These are phyloP conservation scores for Hymenopus coronatus DNA, from an alignment of 2,888 invertebrate genomes.

Conservation along the genomic window DNA sequence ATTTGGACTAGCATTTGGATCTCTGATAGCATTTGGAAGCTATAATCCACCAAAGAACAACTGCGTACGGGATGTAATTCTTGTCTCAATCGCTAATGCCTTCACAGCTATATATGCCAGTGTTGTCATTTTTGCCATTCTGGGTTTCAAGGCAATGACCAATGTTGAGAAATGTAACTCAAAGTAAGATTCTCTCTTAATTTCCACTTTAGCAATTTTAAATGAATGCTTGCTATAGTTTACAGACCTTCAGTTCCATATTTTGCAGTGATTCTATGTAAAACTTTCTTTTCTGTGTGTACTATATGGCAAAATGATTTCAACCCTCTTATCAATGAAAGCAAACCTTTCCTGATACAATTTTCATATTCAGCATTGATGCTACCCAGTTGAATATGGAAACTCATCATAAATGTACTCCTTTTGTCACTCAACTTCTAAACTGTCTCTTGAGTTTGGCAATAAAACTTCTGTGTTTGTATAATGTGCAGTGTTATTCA, in stretches of 20 bases:
- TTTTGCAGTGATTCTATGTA: not conserved
- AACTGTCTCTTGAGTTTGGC: too few species aligned
- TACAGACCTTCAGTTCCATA: not conserved
- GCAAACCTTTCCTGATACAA: too few species aligned
- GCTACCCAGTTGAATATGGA: too few species aligned
- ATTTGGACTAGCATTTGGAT: constrained; percentile 92
- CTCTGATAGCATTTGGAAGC: constrained; percentile 91
- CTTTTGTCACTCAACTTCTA: too few species aligned
- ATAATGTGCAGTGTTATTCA: too few species aligned
- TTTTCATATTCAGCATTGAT: too few species aligned
- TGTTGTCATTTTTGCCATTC: constrained; percentile 90
- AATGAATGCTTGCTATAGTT: not conserved
- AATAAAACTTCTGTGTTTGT: too few species aligned
- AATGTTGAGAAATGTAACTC: constrained; percentile 77
- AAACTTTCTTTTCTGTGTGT: not conserved
- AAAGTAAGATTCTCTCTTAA: not conserved
- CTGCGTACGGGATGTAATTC: constrained; percentile 85
- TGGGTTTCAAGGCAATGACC: constrained; percentile 92
- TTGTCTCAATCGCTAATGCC: constrained; percentile 90
- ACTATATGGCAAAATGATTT: too few species aligned
- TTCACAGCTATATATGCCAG: constrained; percentile 93
- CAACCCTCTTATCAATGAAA: too few species aligned
- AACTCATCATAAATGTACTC: not conserved
- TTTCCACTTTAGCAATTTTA: not conserved
- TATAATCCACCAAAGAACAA: constrained; percentile 95